Percentiles rank a stretch among this genome's conserved stretches.
phyloP scores from a whole-genome alignment of 2,888 invertebrate species.

The Epistrophella euchroma region DNA sequence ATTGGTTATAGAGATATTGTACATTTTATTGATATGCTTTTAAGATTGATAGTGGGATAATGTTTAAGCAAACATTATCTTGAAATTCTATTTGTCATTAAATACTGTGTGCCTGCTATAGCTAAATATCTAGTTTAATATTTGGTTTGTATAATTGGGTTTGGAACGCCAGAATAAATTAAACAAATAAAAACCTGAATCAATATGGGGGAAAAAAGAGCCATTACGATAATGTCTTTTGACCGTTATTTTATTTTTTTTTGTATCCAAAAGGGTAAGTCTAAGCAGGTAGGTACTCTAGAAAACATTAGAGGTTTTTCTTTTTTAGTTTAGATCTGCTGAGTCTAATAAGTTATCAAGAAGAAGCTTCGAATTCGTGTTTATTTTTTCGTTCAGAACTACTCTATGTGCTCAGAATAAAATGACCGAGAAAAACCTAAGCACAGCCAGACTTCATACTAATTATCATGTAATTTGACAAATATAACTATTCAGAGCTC shows the following conservation, averaged over 20 bases:
- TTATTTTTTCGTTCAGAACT: too few relatives aligned
- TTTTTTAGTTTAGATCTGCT: too few relatives aligned
- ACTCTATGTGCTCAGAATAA: too few relatives aligned
- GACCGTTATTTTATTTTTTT: not conserved
- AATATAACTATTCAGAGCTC: too few relatives aligned
- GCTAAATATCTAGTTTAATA: constrained; percentile 4
- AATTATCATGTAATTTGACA: too few relatives aligned
- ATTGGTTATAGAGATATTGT: not conserved
- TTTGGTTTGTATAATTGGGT: not conserved
- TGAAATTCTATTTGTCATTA: not conserved
- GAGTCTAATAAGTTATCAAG: too few relatives aligned
- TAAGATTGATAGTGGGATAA: not conserved
- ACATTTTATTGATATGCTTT: constrained; percentile 11
- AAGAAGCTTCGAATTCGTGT: too few relatives aligned
- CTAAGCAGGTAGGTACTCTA: not conserved
- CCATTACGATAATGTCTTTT: not conserved
- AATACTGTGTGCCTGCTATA: not conserved
- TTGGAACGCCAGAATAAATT: not conserved
- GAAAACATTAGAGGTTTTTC: not conserved
- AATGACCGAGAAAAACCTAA: too few relatives aligned
- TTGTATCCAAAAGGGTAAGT: not conserved
- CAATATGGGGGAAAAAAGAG: not conserved
- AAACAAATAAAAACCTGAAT: not conserved
- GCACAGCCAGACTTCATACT: too few relatives aligned
- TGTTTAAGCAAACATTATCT: not conserved